A percentile compares a stretch with the other conserved stretches of the same genome.
Evolutionary conservation across 2,113 vertebrate genomes (phyloP).

Genomic region (Galbula dea): DNA sequence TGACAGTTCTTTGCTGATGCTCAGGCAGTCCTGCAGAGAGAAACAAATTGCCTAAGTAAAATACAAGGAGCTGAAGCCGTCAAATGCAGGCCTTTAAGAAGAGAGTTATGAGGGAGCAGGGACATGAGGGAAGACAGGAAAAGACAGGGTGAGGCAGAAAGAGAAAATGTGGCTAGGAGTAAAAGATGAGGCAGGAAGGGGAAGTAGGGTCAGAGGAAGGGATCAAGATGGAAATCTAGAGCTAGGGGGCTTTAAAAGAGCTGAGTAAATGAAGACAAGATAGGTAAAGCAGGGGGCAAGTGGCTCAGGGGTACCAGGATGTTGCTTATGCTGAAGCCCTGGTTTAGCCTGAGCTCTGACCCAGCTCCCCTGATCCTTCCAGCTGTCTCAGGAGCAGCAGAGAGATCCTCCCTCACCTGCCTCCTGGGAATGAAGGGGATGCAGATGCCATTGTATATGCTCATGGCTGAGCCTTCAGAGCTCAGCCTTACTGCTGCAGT

Average conservation of each 20-base stretch:
- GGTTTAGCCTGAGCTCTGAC: not conserved
- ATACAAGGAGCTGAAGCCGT: not conserved
- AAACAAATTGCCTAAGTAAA: constrained; percentile 10
- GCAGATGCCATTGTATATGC: not conserved
- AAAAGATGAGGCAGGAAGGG: not conserved
- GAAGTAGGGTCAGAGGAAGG: not conserved
- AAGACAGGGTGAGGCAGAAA: not conserved
- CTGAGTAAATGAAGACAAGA: not conserved
- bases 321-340: not conserved
- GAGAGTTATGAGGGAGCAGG: not conserved
- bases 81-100: not conserved
- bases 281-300: not conserved
- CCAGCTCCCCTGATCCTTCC: not conserved
- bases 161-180: not conserved
- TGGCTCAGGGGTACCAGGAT: fast-evolving
- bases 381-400: not conserved
- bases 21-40: not conserved
- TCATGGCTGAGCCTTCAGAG: not conserved
- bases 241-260: not conserved
- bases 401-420: not conserved
- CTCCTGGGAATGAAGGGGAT: not conserved
- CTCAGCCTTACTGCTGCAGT: not conserved
- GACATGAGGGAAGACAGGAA: not conserved
- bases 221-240: not conserved
- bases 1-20: not conserved